Conservation (phyloP, 2,797 vertebrate genomes). For the Takifugu rubripes region DNA sequence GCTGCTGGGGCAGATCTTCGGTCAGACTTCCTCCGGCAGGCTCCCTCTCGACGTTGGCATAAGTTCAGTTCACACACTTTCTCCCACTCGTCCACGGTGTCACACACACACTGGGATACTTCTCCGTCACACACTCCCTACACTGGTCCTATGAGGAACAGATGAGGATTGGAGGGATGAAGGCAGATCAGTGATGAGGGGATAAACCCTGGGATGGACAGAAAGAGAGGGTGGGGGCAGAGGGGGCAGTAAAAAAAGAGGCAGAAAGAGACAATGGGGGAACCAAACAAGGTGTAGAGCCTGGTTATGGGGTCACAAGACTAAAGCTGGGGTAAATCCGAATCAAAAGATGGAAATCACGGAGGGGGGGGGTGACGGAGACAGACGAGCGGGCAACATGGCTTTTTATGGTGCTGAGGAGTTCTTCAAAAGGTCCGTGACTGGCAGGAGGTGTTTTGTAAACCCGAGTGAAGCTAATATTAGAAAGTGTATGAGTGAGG, state of each 20-base stretch:
- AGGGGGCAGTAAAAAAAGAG: constrained; percentile 19
- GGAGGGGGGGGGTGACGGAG: constrained; percentile 52
- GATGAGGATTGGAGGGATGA: constrained; percentile 82
- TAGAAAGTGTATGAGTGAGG: constrained; percentile 50
- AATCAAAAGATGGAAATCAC: constrained; percentile 62
- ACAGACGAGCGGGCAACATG: constrained; percentile 53
- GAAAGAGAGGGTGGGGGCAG: constrained; percentile 31
- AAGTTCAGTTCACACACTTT: constrained; percentile 43
- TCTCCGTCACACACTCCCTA: constrained; percentile 52
- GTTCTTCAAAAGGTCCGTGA: constrained; percentile 41
- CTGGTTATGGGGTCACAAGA: constrained; percentile 54
- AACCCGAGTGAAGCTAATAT: constrained; percentile 66
- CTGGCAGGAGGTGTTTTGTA: constrained; percentile 66
- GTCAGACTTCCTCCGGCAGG: constrained; percentile 41
- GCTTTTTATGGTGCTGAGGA: constrained; percentile 73
- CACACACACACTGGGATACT: constrained; percentile 35
- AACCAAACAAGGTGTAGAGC: constrained; percentile 67
- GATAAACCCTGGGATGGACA: constrained; percentile 76
- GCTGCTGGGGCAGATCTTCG: constrained; percentile 18
- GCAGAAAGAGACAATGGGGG: constrained; percentile 30
- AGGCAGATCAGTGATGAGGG: constrained; percentile 80
- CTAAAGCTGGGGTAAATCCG: constrained; percentile 41
- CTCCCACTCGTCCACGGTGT: constrained; percentile 55
- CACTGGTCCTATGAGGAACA: constrained; percentile 70
- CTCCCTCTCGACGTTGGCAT: constrained; percentile 39